Evolutionary conservation across 2,113 vertebrate species (phyloP).

Genomic region (Bagarius yarrelli): DNA sequence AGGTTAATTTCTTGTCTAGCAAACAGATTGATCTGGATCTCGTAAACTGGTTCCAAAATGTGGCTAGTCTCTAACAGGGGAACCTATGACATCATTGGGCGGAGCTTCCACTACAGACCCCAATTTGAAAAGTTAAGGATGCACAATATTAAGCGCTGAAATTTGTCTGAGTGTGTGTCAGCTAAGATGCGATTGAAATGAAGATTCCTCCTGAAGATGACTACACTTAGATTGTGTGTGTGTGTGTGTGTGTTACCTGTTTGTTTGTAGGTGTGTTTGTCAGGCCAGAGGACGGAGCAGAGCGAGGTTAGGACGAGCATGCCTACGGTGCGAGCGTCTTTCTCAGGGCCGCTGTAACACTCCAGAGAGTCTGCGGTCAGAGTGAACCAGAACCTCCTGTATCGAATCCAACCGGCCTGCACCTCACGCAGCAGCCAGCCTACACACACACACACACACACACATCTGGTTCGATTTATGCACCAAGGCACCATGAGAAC

Average conservation of each 20-base stretch:
- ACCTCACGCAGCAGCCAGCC: conserved; percentile 92
- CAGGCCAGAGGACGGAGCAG: conserved; percentile 91
- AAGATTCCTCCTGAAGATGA: background rate
- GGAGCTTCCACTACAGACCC: no score
- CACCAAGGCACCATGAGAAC: background rate
- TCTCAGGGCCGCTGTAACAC: conserved; percentile 85
- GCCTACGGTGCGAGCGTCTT: conserved; percentile 80
- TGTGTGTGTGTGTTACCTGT: conserved; percentile 70
- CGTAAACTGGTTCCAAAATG: no score
- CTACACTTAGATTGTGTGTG: background rate
- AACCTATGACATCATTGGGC: no score
- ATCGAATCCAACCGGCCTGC: conserved; percentile 83
- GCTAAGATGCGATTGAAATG: no score
- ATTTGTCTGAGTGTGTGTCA: no score
- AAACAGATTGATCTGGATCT: no score
- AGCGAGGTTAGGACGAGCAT: conserved; percentile 92
- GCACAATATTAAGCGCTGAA: no score
- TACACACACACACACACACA: conserved; percentile 54
- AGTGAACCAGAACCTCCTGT: conserved; percentile 92
- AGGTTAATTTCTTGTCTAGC: no score
- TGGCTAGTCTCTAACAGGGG: no score
- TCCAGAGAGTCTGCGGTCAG: conserved; percentile 89
- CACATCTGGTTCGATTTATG: background rate
- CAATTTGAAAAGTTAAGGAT: no score
- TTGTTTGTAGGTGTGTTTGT: conserved; percentile 90